phyloP scores from a whole-genome alignment of 2,888 invertebrate genomes.

The Athetis lepigone region DNA sequence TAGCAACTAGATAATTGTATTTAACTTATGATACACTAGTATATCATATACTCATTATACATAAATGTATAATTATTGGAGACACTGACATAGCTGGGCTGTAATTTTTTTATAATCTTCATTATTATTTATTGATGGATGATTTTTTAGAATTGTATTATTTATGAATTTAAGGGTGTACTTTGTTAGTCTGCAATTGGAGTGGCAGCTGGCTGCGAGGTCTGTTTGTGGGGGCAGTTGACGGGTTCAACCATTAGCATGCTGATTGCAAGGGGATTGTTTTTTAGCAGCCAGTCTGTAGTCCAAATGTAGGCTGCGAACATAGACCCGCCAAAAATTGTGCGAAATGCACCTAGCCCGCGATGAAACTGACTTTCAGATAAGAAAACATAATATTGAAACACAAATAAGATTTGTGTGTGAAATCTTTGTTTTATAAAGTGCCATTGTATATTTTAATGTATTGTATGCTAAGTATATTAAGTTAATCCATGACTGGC shows the following conservation, averaged over 20 bases:
- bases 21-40: conserved; percentile 51
- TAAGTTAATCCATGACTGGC: conserved; percentile 70
- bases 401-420: conserved; percentile 57
- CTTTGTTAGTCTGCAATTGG: neutral
- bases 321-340: neutral
- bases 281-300: neutral
- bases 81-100: conserved; percentile 34
- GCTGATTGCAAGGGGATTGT: neutral
- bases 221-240: neutral
- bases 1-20: conserved; percentile 58
- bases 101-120: conserved; percentile 30
- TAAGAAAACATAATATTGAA: conserved; percentile 31
- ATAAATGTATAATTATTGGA: conserved; percentile 30
- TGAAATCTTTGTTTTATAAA: conserved; percentile 53
- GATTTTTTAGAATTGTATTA: conserved; percentile 28
- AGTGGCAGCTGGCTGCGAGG: neutral
- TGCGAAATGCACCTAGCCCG: neutral
- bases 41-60: conserved; percentile 43
- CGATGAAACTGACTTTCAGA: conserved; percentile 25
- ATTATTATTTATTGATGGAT: conserved; percentile 27
- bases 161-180: conserved; percentile 9
- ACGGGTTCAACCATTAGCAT: neutral
- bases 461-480: conserved; percentile 61
- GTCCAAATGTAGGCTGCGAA: neutral
- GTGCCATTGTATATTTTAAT: conserved; percentile 65